A percentile compares a stretch with the other conserved stretches of the same genome.
phyloP scores from a whole-genome alignment of 2,888 invertebrate genomes.

The Meghimatium bilineatum region DNA sequence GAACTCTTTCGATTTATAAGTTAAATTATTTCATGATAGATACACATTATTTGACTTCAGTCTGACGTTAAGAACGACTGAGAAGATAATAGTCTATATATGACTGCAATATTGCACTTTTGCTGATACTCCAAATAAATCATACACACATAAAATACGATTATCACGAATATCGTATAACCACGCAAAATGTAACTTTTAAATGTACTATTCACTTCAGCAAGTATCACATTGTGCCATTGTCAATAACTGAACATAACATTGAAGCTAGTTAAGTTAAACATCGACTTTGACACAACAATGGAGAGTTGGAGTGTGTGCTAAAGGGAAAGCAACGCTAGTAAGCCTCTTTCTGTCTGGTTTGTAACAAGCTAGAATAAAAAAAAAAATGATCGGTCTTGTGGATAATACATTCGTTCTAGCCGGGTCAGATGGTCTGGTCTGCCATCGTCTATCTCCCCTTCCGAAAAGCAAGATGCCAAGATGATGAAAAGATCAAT shows the following conservation, averaged over 20 bases:
- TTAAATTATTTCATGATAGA: no score
- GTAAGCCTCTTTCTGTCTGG: neutral
- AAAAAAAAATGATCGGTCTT: no score
- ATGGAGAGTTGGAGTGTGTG: neutral
- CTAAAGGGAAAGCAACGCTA: neutral
- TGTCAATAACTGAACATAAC: neutral
- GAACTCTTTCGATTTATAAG: no score
- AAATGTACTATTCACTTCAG: no score
- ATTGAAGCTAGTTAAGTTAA: neutral
- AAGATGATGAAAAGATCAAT: conserved; percentile 34
- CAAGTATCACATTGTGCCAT: neutral
- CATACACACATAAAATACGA: no score
- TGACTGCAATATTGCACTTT: no score
- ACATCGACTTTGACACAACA: neutral
- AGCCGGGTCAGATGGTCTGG: conserved; percentile 27
- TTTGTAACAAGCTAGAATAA: neutral
- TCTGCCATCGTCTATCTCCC: neutral
- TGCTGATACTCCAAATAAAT: no score
- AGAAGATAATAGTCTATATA: no score
- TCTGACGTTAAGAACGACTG: no score
- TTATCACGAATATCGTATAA: no score
- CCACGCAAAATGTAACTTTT: no score
- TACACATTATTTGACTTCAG: no score
- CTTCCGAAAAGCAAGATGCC: conserved; percentile 20
- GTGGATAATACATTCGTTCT: conserved; percentile 32